Percentiles rank a stretch among this genome's conserved stretches.
phyloP scores from a whole-genome alignment of 2,888 invertebrate species.

The Atrina japonica region DNA sequence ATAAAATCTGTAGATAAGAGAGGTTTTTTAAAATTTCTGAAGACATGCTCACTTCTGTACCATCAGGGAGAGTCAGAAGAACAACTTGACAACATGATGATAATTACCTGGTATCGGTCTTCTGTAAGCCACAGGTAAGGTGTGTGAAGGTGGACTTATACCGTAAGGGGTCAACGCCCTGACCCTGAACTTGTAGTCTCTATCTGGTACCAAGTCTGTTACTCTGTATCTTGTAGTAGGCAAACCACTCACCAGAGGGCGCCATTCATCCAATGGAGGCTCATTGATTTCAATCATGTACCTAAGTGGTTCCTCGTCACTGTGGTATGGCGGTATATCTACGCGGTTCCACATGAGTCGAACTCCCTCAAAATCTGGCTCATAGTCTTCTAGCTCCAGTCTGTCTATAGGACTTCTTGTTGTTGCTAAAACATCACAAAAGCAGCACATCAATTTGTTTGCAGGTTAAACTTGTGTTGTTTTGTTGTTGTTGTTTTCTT shows the following conservation, averaged over 20 bases:
- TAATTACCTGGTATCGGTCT: slow-evolving; percentile 56
- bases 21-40: no score
- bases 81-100: no score
- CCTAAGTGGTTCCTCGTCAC: slow-evolving; percentile 66
- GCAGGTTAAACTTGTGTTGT: neutral
- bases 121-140: slow-evolving; percentile 61
- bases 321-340: slow-evolving; percentile 67
- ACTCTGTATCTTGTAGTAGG: slow-evolving; percentile 71
- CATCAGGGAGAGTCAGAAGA: no score
- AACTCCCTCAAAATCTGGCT: slow-evolving; percentile 66
- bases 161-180: slow-evolving; percentile 98
- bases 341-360: slow-evolving; percentile 71
- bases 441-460: neutral
- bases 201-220: slow-evolving; percentile 74
- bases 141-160: slow-evolving; percentile 96
- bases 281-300: slow-evolving; percentile 73
- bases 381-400: slow-evolving; percentile 66
- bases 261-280: slow-evolving; percentile 73
- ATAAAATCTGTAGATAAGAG: no score
- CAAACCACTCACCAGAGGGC: slow-evolving; percentile 73
- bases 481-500: no score
- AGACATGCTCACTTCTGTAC: no score
- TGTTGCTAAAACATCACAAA: slow-evolving; percentile 63
- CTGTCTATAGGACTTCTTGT: slow-evolving; percentile 65
- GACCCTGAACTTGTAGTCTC: slow-evolving; percentile 97